Base-by-base conservation (phyloP, 2,797 vertebrate genomes). In the Poecilia gillii region DNA sequence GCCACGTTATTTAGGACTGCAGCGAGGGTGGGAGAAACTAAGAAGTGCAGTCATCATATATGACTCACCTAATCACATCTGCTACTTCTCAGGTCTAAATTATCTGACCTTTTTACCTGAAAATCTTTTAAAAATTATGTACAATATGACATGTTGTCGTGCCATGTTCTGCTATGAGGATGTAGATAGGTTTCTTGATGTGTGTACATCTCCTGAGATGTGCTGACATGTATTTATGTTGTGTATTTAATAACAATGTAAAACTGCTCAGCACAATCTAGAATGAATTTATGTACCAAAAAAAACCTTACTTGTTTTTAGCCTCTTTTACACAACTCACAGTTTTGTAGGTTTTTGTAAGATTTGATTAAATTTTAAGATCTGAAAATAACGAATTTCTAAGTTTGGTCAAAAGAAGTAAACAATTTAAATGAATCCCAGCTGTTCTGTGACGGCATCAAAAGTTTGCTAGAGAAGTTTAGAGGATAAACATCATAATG, bases 61-160 rank as follows among this genome's bases (percentile, higher is more conserved):
- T 78, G 80, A 90, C 78, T 82, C 82, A 82, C 68, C 82, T 85
- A 79, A 92, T 89, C 85, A 82, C 76, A 76, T 80, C 81, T 85
- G 90, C 41, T 41, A 41, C 36, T 68, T 41, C 20, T 39, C 64
- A 68, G 36, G 23, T 36, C 36, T 68, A 68, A 68, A 68, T 41
- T 25, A 23, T 25, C 36, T 68, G 33, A 68, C 20, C 18, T 68
- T 68, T 68, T 68, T 41, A 68, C 36, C 11, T 41, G 11, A 41
- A 64, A 36, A 36, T 36, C 62, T 64, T 36, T 36, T 18, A 1
- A 9, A 64, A 41, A 68, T 2, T 6, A 4, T 68, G 64, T 68
- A 41, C 36, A 68, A 68, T 25, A 41, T 23, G 20, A 68, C 36
- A 41, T 41, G 23, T 9, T 41, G 18, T 68, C 12, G 36, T 41